Base-by-base conservation (phyloP, 2,113 vertebrate species). In the Amphiprion percula region DNA sequence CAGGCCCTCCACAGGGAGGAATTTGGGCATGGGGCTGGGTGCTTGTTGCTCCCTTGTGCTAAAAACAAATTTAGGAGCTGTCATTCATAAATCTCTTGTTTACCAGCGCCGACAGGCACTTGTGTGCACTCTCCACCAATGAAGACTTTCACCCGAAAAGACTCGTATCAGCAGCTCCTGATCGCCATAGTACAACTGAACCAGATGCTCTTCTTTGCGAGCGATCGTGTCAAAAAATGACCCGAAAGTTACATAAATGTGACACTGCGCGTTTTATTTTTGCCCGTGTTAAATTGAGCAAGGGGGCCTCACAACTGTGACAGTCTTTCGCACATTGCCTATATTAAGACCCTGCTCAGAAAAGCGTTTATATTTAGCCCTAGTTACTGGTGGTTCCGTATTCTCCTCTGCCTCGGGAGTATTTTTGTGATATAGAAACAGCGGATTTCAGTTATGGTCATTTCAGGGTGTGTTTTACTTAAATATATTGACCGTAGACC, bases 1-100 rank as follows among this genome's bases (percentile, higher is more conserved):
- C 89, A 79, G 89, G 82, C 75, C 78, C 82, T 90, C 89, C 70
- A 46, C 79, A 71, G 87, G 83, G 92, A 91, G 87, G 79, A 86
- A 90, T 92, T 87, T 91, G 88, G 91, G 86, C 92, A 90, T 71
- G 59, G 84, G 82, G 78, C 85, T 77, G 83, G 86, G 84, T 85
- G 74, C 90, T 83, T 90, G 80, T 91, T 82, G 85, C 81, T 86
- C 77, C 83, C 88, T 84, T 77, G 78, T 89, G 91, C 93, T 92
- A 94, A 92, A 94, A 92, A 92, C 87, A 92, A 91, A 91, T 86
- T 86, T 77, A 72, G 78, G 86, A 90, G 69, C 86, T 92, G 87
- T 91, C 90, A 91, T 94, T 93, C 91, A 93, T 94, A 91, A 92
- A 94, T 93, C 93, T 93, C 84, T 62, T 91, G 87, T 90, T 92